Conservation (phyloP, 2,888 invertebrate species). For the Macrophya alboannulata region DNA sequence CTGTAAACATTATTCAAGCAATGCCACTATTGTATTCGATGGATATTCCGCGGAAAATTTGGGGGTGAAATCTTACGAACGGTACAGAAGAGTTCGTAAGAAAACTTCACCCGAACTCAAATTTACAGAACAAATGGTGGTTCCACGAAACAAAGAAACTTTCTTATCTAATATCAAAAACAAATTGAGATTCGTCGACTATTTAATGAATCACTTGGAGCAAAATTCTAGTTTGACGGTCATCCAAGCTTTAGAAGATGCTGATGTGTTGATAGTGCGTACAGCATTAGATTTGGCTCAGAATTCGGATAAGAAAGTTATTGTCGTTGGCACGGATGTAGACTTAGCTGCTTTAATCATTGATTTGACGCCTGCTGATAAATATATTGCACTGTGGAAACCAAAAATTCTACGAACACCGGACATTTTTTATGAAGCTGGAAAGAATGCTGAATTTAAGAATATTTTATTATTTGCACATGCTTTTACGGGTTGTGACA, state of each 20-base stretch:
- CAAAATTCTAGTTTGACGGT: background rate
- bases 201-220: background rate
- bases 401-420: background rate
- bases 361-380: background rate
- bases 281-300: slow-evolving; percentile 10
- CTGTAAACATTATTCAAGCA: background rate
- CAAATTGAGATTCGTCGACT: slow-evolving; percentile 32
- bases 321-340: slow-evolving; percentile 20
- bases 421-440: background rate
- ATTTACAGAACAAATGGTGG: background rate
- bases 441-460: background rate
- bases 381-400: background rate
- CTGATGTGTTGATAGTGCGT: background rate
- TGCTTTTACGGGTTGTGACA: slow-evolving; percentile 57
- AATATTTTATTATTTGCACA: slow-evolving; percentile 21
- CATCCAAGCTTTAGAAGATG: slow-evolving; percentile 40
- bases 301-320: background rate
- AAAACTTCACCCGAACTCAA: background rate
- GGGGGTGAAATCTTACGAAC: slow-evolving; percentile 52
- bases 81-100: background rate
- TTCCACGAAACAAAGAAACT: background rate
- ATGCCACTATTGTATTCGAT: background rate
- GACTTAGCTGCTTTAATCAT: background rate
- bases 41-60: slow-evolving; percentile 14
- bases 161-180: slow-evolving; percentile 34